Evolutionary conservation across 1,140 invertebrate genomes (phyloP), one percentile per base, ranked within the genome.

Genomic region (Drosophila sulfurigaster): DNA sequence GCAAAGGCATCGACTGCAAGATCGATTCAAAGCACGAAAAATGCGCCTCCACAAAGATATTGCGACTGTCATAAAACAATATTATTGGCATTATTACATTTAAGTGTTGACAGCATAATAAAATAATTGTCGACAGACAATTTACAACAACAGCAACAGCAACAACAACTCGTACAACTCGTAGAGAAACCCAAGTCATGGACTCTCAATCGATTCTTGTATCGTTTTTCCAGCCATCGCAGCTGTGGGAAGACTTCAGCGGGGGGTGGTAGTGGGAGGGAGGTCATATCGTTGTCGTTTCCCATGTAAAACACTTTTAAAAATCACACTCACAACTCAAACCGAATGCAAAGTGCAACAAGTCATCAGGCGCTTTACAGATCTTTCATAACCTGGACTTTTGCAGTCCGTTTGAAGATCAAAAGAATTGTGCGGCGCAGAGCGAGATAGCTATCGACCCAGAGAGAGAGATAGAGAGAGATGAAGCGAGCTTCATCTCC

Each of bases 31-130:
- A 59, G 56, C 69, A 71, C 81, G 81, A 77, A 77, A 86, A 77
- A 74, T 79, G 72, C 79, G 67, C 76, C 60, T 78, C 64, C 75
- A 73, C 75, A 81, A 78, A 88, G 81, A 89, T 89, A 89, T 85
- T 85, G 85, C 75, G 83, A 82, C 82, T 91, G 86, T 91, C 90
- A 91, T 91, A 91, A 91, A 90, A 83, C 90, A 91, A 91, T 87
- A 91, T 90, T 91, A 91, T 91, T 91, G 90, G 86, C 90, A 91
- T 91, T 91, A 91, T 90, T 91, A 90, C 90, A 91, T 88, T 91
- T 87, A 88, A 91, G 87, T 91, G 91, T 92, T 92, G 91, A 92
- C 91, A 91, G 91, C 81, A 92, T 92, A 92, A 92, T 92, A 92
- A 91, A 92, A 92, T 92, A 92, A 92, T 92, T 92, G 91, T 91